Conservation (phyloP, 2,113 vertebrate species). For the Calidris pugnax region DNA sequence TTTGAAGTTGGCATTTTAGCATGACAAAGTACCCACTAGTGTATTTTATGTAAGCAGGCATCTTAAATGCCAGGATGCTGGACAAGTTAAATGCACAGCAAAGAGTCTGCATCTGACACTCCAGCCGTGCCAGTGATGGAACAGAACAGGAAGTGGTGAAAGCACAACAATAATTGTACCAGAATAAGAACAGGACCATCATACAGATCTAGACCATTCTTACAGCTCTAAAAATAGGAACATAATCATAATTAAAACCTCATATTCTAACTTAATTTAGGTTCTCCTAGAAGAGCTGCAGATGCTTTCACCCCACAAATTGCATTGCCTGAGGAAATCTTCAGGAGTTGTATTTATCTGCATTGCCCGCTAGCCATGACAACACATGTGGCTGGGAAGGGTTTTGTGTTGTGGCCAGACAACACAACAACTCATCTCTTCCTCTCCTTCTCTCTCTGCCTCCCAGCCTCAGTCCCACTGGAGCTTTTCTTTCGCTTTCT, state of each 20-base stretch:
- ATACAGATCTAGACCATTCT: neutral
- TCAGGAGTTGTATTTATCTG: neutral
- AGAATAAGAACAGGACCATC: neutral
- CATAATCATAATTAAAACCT: neutral
- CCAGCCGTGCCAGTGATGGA: neutral
- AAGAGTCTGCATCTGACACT: neutral
- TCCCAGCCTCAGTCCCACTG: neutral
- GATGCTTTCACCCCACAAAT: neutral
- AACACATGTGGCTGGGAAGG: neutral
- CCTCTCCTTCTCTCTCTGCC: neutral
- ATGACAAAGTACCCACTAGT: neutral
- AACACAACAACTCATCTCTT: neutral
- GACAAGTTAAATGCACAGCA: neutral
- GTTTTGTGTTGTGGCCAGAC: neutral
- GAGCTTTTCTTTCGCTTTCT: neutral
- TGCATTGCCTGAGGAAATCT: neutral
- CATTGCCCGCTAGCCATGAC: neutral
- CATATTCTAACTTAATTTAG: neutral
- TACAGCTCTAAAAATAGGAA: neutral
- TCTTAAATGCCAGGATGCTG: neutral
- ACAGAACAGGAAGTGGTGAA: neutral
- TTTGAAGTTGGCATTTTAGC: neutral
- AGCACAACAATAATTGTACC: neutral
- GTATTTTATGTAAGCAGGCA: neutral
- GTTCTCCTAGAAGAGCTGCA: neutral